Percentiles rank a stretch among this genome's conserved stretches.
Conservation (phyloP, 2,797 vertebrate species). For the Ceryle rudis region DNA sequence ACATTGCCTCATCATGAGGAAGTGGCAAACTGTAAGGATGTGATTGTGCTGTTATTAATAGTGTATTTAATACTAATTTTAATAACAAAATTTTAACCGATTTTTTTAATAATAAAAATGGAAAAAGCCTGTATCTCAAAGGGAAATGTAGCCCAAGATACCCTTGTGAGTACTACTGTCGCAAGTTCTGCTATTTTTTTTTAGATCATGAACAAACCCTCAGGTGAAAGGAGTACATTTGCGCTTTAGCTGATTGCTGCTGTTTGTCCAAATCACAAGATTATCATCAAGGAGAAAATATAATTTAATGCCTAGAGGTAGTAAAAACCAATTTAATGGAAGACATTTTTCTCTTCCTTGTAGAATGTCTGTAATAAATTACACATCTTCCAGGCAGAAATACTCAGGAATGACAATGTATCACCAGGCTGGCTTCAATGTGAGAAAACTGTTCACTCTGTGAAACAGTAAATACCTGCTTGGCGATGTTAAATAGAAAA, state of each 20-base stretch:
- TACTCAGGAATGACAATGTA: background rate
- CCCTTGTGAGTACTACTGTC: background rate
- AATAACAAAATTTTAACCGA: background rate
- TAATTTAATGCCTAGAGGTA: background rate
- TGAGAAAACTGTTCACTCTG: background rate
- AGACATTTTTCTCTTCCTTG: slow-evolving; percentile 8
- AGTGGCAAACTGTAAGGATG: background rate
- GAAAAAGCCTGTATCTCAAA: background rate
- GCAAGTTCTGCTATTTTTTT: background rate
- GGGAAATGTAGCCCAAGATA: background rate
- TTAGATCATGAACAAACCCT: background rate
- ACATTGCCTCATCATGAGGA: background rate
- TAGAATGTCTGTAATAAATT: background rate
- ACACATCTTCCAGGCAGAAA: background rate
- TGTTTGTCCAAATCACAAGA: slow-evolving; percentile 10
- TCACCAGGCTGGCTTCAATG: background rate
- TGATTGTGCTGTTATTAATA: background rate
- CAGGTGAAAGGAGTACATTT: background rate
- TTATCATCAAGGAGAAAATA: background rate
- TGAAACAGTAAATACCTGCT: background rate
- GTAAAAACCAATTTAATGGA: background rate
- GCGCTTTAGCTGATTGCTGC: background rate
- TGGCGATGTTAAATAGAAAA: background rate
- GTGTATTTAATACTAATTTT: background rate
- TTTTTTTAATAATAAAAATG: background rate